Base-by-base conservation (phyloP, 2,888 invertebrate genomes). In the Penaeus monodon region DNA sequence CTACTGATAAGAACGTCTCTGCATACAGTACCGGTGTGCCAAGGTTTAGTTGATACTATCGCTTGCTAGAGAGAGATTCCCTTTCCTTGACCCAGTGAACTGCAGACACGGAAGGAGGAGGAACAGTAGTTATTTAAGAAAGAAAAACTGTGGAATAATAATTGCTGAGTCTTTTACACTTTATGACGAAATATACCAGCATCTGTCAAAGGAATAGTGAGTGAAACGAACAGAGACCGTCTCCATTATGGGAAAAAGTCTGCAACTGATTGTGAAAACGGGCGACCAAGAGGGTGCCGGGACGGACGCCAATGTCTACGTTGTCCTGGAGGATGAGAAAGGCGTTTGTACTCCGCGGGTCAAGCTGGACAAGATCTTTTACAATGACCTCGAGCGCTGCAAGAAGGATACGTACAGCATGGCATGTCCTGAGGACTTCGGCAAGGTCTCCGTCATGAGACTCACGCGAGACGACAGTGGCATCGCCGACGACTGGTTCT, bases 211-310 rank as follows among this genome's bases (percentile, higher is more conserved):
- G 2, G 17, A 17, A 17, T 57, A 20, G 17, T 20, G 57, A 44
- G 33, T 10, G 29, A 20, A 57, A 29, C 44, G 44, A 10, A 44
- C 44, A 7, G 44, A 73, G 8, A 1, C 29, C 38, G 10, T 73
- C 29, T 73, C 33, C 73, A 22, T 10, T 57, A 86, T 86, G 82
- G 82, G 82, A 65, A 86, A 82, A 27, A 81, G 80, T 20, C 79
- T 90, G 49, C 65, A 85, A n/a, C 91, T 93, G 10, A 92, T 92
- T 86, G 93, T 93, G 10, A 91, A 91, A 68, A 93, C 93, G 0
- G 93, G 93, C 0, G 93, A 93, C 90, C 91, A 91, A 63, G 92
- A 92, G 88, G 91, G 91, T 29, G 92, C 93, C 0, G 92, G 92
- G 2, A 92, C 92, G 0, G 92, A 93, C 88, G 92, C 93, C 44